These are phyloP conservation scores for Drosophila bifasciata DNA, from an alignment of 1,140 invertebrate genomes.

Conservation along the genomic window DNA sequence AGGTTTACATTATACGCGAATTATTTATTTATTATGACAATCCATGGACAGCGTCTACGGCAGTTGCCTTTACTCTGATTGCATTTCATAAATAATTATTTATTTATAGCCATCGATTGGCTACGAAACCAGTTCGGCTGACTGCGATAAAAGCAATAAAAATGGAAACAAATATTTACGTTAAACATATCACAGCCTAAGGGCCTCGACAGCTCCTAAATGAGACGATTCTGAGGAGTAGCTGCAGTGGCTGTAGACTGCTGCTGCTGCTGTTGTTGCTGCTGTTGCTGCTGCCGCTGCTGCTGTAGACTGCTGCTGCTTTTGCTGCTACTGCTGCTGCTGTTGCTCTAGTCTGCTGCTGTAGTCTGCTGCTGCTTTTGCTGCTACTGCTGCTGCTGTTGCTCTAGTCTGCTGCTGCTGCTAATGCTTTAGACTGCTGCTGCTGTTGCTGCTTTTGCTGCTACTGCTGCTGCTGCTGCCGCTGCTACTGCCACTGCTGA, in stretches of 20 bases:
- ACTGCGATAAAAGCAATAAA: constrained; percentile 36
- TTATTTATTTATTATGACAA: constrained; percentile 24
- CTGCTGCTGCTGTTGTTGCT: background rate
- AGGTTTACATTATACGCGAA: background rate
- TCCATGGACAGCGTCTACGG: constrained; percentile 26
- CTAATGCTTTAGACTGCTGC: no score
- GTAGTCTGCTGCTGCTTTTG: no score
- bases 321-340: constrained; percentile 22
- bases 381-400: no score
- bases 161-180: constrained; percentile 9
- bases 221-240: constrained; percentile 5
- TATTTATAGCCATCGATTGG: constrained; percentile 66
- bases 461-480: background rate
- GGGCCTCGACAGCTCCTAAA: constrained; percentile 4
- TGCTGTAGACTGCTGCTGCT: constrained; percentile 13
- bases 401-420: background rate
- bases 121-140: constrained; percentile 48
- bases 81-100: constrained; percentile 51
- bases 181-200: constrained; percentile 15
- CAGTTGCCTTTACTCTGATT: constrained; percentile 34
- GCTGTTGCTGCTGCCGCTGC: constrained; percentile 21
- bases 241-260: background rate
- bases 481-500: constrained; percentile 36
- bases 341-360: no score
- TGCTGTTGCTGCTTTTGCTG: constrained; percentile 24